A percentile compares a stretch with the other conserved stretches of the same genome.
Evolutionary conservation across 2,797 vertebrate genomes (phyloP).

Genomic region (Peromyscus attwateri): DNA sequence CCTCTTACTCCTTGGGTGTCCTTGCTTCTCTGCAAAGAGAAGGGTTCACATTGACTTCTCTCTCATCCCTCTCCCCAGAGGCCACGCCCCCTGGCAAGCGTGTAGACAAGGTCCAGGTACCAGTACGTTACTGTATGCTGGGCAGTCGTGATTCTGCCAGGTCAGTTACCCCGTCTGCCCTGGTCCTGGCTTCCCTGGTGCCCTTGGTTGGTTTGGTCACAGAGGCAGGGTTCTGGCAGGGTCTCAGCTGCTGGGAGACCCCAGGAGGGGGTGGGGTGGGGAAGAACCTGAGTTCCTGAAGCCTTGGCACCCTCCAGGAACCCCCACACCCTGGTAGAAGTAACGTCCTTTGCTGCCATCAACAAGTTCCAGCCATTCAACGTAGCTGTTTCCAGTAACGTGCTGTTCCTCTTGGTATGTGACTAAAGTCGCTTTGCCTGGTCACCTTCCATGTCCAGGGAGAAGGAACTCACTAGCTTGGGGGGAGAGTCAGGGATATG

Average conservation of each 20-base stretch:
- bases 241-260: neutral
- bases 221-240: neutral
- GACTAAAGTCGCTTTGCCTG: neutral
- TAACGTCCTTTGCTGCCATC: slow-evolving; percentile 95
- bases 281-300: neutral
- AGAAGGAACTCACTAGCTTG: neutral
- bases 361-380: slow-evolving; percentile 99
- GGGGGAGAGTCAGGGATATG: neutral
- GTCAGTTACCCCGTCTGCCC: slow-evolving; percentile 83
- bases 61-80: slow-evolving; percentile 65
- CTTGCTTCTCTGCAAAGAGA: neutral
- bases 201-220: neutral
- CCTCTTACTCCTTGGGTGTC: neutral
- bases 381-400: slow-evolving; percentile 96
- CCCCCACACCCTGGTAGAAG: slow-evolving; percentile 96
- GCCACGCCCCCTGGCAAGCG: slow-evolving; percentile 75
- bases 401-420: slow-evolving; percentile 95
- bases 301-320: slow-evolving; percentile 88
- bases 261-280: neutral
- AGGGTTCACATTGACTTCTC: fast-evolving
- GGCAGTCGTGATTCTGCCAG: slow-evolving; percentile 95
- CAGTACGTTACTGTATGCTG: slow-evolving; percentile 94
- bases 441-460: neutral
- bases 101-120: slow-evolving; percentile 90
- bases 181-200: neutral